These are phyloP conservation scores for Agrotis segetum DNA, from an alignment of 2,888 invertebrate genomes.

Conservation along the genomic window DNA sequence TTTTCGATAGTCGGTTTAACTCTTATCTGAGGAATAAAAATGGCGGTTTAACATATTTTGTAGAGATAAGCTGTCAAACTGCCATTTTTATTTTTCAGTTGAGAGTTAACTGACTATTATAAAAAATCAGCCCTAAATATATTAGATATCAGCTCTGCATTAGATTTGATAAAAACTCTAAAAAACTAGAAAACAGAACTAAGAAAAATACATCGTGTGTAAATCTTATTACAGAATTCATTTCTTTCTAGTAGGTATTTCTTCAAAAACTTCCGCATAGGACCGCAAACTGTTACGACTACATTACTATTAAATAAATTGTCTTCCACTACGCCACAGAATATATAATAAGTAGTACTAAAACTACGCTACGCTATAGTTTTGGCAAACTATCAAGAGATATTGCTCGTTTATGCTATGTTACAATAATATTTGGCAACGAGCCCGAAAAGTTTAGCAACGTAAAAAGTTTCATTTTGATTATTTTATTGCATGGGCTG, in stretches of 20 bases:
- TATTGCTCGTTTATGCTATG: conserved; percentile 16
- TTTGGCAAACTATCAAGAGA: conserved; percentile 58
- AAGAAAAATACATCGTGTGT: neutral
- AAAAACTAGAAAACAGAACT: too few relatives aligned
- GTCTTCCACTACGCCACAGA: conserved; percentile 28
- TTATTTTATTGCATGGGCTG: conserved; percentile 33
- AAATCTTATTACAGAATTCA: conserved; percentile 10
- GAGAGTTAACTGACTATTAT: too few relatives aligned
- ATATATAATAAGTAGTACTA: too few relatives aligned
- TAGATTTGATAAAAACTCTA: too few relatives aligned
- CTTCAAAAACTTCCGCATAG: conserved; percentile 30
- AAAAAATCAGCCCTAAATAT: too few relatives aligned
- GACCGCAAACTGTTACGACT: conserved; percentile 27
- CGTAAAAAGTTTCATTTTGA: conserved; percentile 37
- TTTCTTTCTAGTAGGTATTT: conserved; percentile 18
- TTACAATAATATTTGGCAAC: conserved; percentile 34
- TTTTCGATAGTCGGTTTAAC: too few relatives aligned
- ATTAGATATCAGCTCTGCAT: too few relatives aligned
- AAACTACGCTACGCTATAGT: conserved; percentile 16
- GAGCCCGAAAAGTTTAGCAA: conserved; percentile 36
- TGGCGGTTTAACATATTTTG: too few relatives aligned
- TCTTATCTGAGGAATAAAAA: too few relatives aligned
- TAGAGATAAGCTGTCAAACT: too few relatives aligned
- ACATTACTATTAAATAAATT: conserved; percentile 56
- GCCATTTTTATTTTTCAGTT: too few relatives aligned